Percentiles rank a stretch among this genome's conserved stretches.
Evolutionary conservation across 1,140 invertebrate genomes (phyloP).

Genomic region (Aphidius gifuensis): DNA sequence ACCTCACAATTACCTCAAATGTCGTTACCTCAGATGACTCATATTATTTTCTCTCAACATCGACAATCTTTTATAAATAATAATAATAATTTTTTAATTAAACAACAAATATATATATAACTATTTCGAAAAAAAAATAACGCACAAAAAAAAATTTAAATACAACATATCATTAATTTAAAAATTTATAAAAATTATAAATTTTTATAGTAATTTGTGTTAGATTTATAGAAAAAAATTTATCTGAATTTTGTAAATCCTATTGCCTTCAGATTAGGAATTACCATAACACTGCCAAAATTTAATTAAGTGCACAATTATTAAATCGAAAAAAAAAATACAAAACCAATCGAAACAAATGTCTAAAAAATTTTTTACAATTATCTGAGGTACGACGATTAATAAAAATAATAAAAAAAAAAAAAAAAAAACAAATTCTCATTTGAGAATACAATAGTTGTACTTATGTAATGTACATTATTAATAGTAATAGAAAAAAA

Average conservation of each 20-base stretch:
- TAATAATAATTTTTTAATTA: conserved; percentile 2
- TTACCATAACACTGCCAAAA: too few relatives aligned
- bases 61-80: conserved; percentile 8
- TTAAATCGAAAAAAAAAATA: too few relatives aligned
- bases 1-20: conserved; percentile 52
- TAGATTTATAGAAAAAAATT: too few relatives aligned
- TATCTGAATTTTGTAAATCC: too few relatives aligned
- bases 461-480: conserved; percentile 55
- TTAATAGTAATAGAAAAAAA: conserved; percentile 28
- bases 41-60: background rate
- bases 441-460: conserved; percentile 55
- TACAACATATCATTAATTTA: background rate
- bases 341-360: background rate
- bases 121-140: background rate
- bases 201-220: too few relatives aligned
- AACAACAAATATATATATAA: conserved; percentile 5
- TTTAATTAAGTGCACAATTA: too few relatives aligned
- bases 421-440: conserved; percentile 46
- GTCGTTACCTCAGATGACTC: conserved; percentile 42
- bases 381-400: conserved; percentile 40
- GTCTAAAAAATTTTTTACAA: conserved; percentile 7
- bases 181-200: too few relatives aligned
- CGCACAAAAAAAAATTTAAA: background rate
- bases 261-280: too few relatives aligned
- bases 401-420: conserved; percentile 20